These are phyloP conservation scores for Xyliphius kryptos DNA, from an alignment of 2,113 vertebrate genomes.

Conservation along the genomic window DNA sequence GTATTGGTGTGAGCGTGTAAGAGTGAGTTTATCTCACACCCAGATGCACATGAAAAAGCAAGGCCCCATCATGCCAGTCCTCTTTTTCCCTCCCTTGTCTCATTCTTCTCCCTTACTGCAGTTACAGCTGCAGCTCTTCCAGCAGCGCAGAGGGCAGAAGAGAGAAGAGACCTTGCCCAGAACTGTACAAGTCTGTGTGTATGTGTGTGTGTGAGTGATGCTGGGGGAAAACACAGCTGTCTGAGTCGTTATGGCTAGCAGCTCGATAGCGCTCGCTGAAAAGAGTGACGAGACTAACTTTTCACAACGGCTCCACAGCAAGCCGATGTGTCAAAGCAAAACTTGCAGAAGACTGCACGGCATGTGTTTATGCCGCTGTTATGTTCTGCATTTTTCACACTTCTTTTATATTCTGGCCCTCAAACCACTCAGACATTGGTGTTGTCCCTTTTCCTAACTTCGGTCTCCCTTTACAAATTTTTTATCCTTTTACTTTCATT, in stretches of 20 bases:
- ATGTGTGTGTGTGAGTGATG: slow-evolving; percentile 30
- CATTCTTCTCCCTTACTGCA: slow-evolving; percentile 7
- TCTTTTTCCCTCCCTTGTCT: neutral
- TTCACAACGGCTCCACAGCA: neutral
- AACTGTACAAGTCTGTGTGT: slow-evolving; percentile 27
- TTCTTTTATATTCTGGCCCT: slow-evolving; percentile 12
- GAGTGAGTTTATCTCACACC: slow-evolving; percentile 5
- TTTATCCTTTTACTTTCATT: too few relatives aligned
- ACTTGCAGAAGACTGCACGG: neutral
- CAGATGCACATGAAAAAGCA: neutral
- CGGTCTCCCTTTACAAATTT: too few relatives aligned
- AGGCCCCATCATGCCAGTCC: neutral
- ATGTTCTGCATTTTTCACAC: neutral
- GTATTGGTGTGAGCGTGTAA: slow-evolving; percentile 4
- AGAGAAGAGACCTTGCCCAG: slow-evolving; percentile 35
- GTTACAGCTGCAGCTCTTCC: slow-evolving; percentile 36
- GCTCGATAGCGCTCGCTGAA: slow-evolving; percentile 22
- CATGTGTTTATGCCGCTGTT: slow-evolving; percentile 7
- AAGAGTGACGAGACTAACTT: slow-evolving; percentile 7
- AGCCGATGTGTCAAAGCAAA: slow-evolving; percentile 19
- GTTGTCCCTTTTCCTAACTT: too few relatives aligned
- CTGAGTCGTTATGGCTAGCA: slow-evolving; percentile 32
- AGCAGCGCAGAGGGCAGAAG: slow-evolving; percentile 31
- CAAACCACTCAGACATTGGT: too few relatives aligned
- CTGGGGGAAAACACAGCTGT: slow-evolving; percentile 44